Evolutionary conservation across 2,113 vertebrate species (phyloP), one percentile per base, ranked within the genome.

Genomic region (Chaetorhynchus papuensis): DNA sequence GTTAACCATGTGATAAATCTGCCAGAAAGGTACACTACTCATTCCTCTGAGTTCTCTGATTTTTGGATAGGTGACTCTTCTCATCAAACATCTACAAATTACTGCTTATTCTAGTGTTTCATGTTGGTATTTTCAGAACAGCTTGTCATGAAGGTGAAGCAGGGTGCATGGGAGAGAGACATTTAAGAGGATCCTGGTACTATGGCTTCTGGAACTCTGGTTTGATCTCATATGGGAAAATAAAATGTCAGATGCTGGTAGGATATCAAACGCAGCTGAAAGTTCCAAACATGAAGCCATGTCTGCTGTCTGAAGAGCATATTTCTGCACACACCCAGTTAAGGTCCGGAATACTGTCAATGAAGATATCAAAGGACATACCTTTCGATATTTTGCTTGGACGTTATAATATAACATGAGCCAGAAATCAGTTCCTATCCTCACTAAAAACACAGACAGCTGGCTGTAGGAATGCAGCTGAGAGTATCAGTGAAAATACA

Each of bases 381-480:
- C 7, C 49, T 93, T 92, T 68, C 68, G 41, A 53, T 97, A 89
- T 97, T 97, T 97, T 96, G 14, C n/a, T 97, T 96, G 96, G 95
- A 97, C 82, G 61, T 71, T 66, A 11, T 75, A 68, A 13, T 59
- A 30, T n/a, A 68, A 30, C 5, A 23, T 9, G 28, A 91, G 94
- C 91, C 95, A 96, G 91, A 84, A 95, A 87, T 57, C 37, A 54
- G 57, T 80, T 87, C 65, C 69, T 92, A 47, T 75, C 64, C 91
- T 78, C 68, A 56, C 54, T 52, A 59, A 93, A 95, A 94, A 28
- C 70, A 81, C 59, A 69, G 74, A 69, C 92, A 94, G 47, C 68
- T 94, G 94, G 65, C 52, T 87, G 28, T 75, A 89, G 95, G 89
- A 95, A 95, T 92, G 91, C n/a, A 68, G 60, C 33, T 33, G 49